phyloP scores from a whole-genome alignment of 2,797 vertebrate genomes.

The Momotus momota region DNA sequence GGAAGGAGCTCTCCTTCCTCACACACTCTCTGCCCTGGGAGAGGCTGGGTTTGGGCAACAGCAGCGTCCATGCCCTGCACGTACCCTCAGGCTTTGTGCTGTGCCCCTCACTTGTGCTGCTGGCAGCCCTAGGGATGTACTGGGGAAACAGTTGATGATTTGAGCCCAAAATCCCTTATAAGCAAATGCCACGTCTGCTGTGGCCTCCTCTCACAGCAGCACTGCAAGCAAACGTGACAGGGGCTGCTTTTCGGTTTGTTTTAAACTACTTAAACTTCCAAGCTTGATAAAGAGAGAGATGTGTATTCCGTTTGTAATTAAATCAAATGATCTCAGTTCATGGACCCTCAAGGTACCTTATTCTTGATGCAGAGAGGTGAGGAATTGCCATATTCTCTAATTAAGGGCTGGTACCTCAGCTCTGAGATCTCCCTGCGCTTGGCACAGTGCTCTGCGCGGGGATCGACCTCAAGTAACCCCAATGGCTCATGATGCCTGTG shows the following conservation, averaged over 20 bases:
- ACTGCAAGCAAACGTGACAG: background rate
- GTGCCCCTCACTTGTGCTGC: background rate
- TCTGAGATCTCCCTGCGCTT: background rate
- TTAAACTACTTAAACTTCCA: background rate
- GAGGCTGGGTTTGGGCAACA: background rate
- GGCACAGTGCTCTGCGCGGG: rapidly evolving
- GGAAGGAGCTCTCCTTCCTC: background rate
- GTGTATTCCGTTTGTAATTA: background rate
- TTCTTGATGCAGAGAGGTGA: background rate
- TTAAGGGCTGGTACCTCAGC: background rate
- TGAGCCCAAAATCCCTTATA: background rate
- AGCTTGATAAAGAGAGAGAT: background rate
- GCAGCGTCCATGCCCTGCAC: rapidly evolving
- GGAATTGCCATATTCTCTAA: background rate
- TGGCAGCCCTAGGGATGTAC: rapidly evolving
- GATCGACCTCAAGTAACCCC: background rate
- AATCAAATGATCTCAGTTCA: background rate
- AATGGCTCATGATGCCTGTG: background rate
- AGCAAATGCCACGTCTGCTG: background rate
- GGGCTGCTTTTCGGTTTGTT: background rate
- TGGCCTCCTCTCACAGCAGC: background rate
- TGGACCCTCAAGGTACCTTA: background rate
- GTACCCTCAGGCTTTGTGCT: background rate
- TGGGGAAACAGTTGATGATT: background rate
- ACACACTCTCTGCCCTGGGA: background rate